Evolutionary conservation across 1,140 invertebrate genomes (phyloP), one percentile per base, ranked within the genome.

Genomic region (Drosophila gunungcola): DNA sequence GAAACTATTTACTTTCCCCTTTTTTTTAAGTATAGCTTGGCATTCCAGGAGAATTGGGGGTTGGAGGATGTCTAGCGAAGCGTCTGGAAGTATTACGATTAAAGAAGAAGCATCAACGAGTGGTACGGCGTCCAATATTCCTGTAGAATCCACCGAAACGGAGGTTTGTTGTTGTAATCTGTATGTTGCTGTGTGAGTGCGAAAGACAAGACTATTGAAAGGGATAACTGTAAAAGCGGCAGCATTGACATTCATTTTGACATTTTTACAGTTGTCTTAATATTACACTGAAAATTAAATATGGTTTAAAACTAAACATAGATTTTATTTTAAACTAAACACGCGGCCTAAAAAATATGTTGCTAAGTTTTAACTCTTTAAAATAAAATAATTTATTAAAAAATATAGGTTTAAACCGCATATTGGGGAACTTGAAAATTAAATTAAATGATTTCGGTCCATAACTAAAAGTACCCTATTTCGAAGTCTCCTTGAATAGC

Each of bases 11-110:
- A 32, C 7, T 32, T 32, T 32, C 6, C 10, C 2, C 2, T 5
- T 16, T 11, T n/a, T 9, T 9, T 9, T 4, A 7, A 0, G 9
- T 2, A 4, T 9, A 69, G 32, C 7, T 57, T 6, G 36, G 48
- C 10, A 41, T 13, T 12, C 3, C 16, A 21, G 27, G 12, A 25
- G 2, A 32, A n/a, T 29, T 12, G 10, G 4, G 32, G 42, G 63
- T 58, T 61, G 75, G 65, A 62, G 43, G 29, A 75, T 84, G 62
- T 64, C 81, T 13, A 61, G 45, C 10, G 80, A 82, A 46, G 46
- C 80, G 36, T 29, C 69, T 38, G 63, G 80, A 60, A 56, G 61
- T n/a, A 78, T 70, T 16, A 79, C 55, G 5, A 68, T 42, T 12
- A 60, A 57, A 49, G 81, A 49, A 25, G 67, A 56, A 68, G 64